Conservation (phyloP, 2,797 vertebrate genomes). For the Malurus leucopterus region DNA sequence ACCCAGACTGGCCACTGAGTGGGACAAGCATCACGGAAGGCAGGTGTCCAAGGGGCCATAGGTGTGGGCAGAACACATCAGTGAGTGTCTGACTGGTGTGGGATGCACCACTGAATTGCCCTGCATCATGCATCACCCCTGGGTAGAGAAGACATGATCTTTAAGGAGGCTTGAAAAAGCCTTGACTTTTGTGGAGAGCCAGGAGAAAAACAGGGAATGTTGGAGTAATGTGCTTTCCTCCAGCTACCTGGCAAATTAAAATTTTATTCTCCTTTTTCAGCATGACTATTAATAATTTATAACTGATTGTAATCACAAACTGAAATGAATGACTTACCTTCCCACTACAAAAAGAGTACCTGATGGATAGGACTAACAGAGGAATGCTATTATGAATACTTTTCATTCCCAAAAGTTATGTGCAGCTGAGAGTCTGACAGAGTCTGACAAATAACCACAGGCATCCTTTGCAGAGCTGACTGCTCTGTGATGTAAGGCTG, state of each 20-base stretch:
- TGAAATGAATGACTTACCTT: neutral
- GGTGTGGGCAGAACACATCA: neutral
- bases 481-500: neutral
- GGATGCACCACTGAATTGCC: fast-evolving
- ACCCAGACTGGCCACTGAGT: neutral
- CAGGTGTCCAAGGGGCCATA: fast-evolving
- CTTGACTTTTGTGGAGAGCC: neutral
- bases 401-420: neutral
- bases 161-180: neutral
- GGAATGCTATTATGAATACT: neutral
- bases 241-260: neutral
- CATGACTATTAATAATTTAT: neutral
- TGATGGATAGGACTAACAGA: neutral
- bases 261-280: neutral
- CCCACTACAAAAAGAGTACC: neutral
- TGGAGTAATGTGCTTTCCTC: neutral
- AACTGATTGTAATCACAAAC: neutral
- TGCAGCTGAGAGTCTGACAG: neutral
- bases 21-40: neutral
- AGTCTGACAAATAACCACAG: neutral
- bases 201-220: neutral
- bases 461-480: neutral
- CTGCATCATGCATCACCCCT: neutral
- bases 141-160: neutral
- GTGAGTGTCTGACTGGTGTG: neutral